These are phyloP conservation scores for Oncorhynchus clarkii DNA, from an alignment of 2,113 vertebrate species.

Conservation along the genomic window DNA sequence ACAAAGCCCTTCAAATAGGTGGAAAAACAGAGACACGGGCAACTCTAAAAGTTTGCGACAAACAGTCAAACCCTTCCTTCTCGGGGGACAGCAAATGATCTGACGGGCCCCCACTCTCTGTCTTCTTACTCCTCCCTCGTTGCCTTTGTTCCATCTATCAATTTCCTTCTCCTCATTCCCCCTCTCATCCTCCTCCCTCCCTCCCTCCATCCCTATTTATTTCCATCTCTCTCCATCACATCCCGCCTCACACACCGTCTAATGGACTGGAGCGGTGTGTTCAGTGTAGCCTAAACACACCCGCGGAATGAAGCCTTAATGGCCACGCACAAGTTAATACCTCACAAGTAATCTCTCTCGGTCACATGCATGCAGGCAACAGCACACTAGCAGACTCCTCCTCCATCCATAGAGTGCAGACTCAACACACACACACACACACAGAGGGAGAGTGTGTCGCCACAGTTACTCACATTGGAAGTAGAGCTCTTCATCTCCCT, in stretches of 20 bases:
- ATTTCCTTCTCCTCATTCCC: neutral
- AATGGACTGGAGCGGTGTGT: conserved; percentile 39
- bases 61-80: neutral
- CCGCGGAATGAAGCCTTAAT: conserved; percentile 56
- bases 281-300: conserved; percentile 35
- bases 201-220: conserved; percentile 20
- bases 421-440: neutral
- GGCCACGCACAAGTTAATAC: conserved; percentile 19
- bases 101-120: neutral
- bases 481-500: conserved; percentile 89
- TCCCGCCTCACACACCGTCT: conserved; percentile 23
- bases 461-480: conserved; percentile 83
- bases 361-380: neutral
- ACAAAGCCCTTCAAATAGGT: neutral
- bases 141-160: neutral
- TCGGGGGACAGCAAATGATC: neutral
- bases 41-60: neutral
- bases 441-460: neutral
- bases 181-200: neutral
- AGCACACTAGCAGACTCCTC: conserved; percentile 1
- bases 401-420: too few relatives aligned
- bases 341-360: conserved; percentile 28
- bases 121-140: neutral
- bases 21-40: neutral
- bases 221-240: conserved; percentile 44